phyloP scores from a whole-genome alignment of 1,140 invertebrate species.

The Polypedilum pembai region DNA sequence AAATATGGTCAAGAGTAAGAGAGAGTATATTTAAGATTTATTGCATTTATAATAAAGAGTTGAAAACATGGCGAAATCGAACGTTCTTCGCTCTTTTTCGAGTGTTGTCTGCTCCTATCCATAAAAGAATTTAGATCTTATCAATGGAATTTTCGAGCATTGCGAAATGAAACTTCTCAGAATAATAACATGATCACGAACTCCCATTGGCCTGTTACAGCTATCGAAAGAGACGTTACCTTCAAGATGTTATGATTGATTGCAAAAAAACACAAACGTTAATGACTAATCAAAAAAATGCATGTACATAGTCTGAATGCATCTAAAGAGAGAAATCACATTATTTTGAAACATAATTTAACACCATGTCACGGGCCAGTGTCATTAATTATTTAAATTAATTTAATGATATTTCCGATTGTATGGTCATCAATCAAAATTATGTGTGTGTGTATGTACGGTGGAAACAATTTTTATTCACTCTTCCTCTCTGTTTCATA shows the following conservation, averaged over 20 bases:
- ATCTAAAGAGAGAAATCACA: background rate
- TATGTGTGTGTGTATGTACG: slow-evolving; percentile 8
- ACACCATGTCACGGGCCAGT: background rate
- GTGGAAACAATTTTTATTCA: background rate
- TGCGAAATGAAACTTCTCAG: background rate
- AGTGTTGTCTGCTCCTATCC: background rate
- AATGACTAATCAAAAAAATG: background rate
- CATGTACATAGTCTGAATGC: background rate
- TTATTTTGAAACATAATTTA: background rate
- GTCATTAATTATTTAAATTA: slow-evolving; percentile 25
- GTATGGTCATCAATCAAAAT: slow-evolving; percentile 2
- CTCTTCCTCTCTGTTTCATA: background rate
- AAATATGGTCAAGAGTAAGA: background rate
- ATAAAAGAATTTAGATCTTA: background rate
- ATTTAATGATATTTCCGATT: slow-evolving; percentile 27
- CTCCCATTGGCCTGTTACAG: too few relatives aligned
- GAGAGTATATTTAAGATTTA: background rate
- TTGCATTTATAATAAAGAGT: slow-evolving; percentile 22
- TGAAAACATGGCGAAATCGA: slow-evolving; percentile 24
- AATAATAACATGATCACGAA: too few relatives aligned
- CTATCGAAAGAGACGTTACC: too few relatives aligned
- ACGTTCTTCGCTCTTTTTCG: background rate
- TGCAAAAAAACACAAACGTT: background rate
- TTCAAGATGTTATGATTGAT: background rate
- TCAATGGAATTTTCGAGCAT: background rate